A percentile compares a stretch with the other conserved stretches of the same genome.
These are phyloP conservation scores for Dendroctonus valens DNA, from an alignment of 1,140 invertebrate species.

Conservation along the genomic window DNA sequence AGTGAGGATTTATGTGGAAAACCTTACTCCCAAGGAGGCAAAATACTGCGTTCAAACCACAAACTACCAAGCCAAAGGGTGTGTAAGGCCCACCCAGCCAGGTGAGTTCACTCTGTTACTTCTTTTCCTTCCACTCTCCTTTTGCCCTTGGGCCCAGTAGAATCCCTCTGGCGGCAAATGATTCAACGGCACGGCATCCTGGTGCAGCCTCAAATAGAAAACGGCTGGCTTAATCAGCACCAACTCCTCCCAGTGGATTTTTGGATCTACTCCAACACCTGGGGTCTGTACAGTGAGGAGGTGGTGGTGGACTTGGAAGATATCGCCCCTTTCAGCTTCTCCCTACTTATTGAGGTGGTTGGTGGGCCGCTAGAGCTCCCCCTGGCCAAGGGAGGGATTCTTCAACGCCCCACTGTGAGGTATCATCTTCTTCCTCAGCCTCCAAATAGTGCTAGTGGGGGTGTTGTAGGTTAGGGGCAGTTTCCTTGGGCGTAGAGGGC, in stretches of 20 bases:
- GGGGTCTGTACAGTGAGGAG: constrained; percentile 51
- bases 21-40: constrained; percentile 41
- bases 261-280: constrained; percentile 50
- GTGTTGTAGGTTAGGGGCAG: constrained; percentile 10
- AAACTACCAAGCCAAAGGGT: constrained; percentile 30
- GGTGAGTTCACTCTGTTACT: no score
- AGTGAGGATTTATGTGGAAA: constrained; percentile 43
- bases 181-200: constrained; percentile 39
- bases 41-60: constrained; percentile 26
- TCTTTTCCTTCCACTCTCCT: no score
- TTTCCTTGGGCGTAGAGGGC: constrained; percentile 5
- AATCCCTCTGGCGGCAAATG: constrained; percentile 20
- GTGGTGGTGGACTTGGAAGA: constrained; percentile 47
- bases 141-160: background rate
- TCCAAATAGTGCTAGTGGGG: no score
- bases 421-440: constrained; percentile 3
- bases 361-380: constrained; percentile 48
- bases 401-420: constrained; percentile 42
- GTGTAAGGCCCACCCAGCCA: no score
- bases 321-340: constrained; percentile 45
- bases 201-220: constrained; percentile 31
- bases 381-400: constrained; percentile 38
- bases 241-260: constrained; percentile 41
- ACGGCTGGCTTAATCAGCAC: constrained; percentile 21
- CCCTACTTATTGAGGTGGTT: constrained; percentile 47